Conservation (phyloP, 2,797 vertebrate genomes). For the Lutjanus argentimaculatus region DNA sequence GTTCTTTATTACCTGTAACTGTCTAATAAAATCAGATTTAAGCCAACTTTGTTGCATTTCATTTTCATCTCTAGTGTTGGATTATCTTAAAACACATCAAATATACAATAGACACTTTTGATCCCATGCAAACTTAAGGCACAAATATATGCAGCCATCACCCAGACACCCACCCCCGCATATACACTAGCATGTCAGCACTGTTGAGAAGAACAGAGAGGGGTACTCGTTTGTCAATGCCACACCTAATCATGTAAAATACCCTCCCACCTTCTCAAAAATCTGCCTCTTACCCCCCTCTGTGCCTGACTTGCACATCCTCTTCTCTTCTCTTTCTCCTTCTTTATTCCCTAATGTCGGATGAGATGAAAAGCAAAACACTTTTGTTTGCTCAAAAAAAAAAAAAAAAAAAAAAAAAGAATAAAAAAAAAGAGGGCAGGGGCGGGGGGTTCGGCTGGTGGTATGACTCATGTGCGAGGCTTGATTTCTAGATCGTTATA, state of each 20-base stretch:
- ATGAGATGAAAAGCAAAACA: slow-evolving; percentile 67
- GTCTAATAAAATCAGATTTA: background rate
- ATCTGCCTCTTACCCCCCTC: slow-evolving; percentile 20
- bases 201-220: slow-evolving; percentile 22
- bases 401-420: background rate
- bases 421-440: background rate
- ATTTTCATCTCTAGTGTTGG: background rate
- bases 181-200: slow-evolving; percentile 29
- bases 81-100: slow-evolving; percentile 32
- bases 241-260: slow-evolving; percentile 50
- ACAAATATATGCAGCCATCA: slow-evolving; percentile 52
- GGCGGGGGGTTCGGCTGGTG: slow-evolving; percentile 42
- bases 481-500: slow-evolving; percentile 69
- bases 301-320: slow-evolving; percentile 18
- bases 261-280: slow-evolving; percentile 23
- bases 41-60: slow-evolving; percentile 15
- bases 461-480: slow-evolving; percentile 63
- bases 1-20: background rate
- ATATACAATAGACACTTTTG: slow-evolving; percentile 28
- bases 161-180: slow-evolving; percentile 55
- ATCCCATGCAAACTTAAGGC: slow-evolving; percentile 44
- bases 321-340: slow-evolving; percentile 15
- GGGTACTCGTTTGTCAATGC: slow-evolving; percentile 40
- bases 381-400: slow-evolving; percentile 57
- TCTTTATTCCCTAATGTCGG: slow-evolving; percentile 44